Conservation (phyloP, 2,797 vertebrate species). For the Graptemys geographica region DNA sequence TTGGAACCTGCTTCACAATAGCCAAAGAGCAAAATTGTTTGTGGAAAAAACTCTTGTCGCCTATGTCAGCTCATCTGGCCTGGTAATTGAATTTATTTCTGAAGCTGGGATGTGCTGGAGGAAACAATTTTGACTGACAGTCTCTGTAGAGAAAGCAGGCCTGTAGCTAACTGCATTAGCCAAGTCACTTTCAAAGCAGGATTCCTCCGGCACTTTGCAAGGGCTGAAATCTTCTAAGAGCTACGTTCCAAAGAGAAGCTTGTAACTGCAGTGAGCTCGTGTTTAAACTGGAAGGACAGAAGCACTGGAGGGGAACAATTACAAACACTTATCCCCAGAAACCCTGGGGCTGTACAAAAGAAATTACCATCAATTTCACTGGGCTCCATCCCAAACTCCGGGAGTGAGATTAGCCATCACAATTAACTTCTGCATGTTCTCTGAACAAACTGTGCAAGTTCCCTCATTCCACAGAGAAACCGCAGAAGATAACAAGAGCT, state of each 20-base stretch:
- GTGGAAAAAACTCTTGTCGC: neutral
- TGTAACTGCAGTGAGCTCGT: neutral
- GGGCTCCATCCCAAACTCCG: neutral
- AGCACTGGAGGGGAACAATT: neutral
- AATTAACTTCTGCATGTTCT: constrained; percentile 38
- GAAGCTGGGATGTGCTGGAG: neutral
- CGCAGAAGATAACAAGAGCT: constrained; percentile 42
- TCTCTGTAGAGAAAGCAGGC: neutral
- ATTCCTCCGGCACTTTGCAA: neutral
- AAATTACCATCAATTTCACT: neutral
- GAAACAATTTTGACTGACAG: neutral
- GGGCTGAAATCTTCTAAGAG: neutral
- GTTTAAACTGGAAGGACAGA: neutral
- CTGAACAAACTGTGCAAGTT: constrained; percentile 57
- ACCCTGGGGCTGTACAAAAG: neutral
- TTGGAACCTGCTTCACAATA: neutral
- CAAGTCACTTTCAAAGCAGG: neutral
- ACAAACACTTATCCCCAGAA: neutral
- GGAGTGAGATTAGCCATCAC: neutral
- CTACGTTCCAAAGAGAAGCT: accelerated
- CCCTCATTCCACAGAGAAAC: neutral
- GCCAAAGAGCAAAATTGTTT: neutral
- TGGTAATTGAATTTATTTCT: neutral
- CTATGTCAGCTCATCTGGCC: accelerated
- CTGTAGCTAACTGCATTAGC: accelerated